These are phyloP conservation scores for Artemia franciscana DNA, from an alignment of 1,140 invertebrate genomes.

Conservation along the genomic window DNA sequence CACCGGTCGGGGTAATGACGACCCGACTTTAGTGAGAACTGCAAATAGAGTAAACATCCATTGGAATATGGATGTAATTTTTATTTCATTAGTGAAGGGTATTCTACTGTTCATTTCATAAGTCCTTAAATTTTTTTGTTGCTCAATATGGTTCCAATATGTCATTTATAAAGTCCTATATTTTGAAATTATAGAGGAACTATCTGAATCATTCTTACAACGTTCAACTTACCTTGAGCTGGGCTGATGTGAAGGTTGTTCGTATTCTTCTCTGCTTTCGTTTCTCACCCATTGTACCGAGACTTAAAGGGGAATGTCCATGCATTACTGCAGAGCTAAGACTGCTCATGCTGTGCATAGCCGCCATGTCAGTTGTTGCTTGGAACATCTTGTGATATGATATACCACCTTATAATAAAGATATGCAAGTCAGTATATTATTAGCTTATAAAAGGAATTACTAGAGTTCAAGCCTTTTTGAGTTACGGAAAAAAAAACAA, in stretches of 20 bases:
- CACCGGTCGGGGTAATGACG: too few relatives aligned
- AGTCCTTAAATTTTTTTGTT: not conserved
- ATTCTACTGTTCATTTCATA: not conserved
- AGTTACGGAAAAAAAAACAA: too few relatives aligned
- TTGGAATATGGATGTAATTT: not conserved
- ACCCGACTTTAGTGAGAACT: too few relatives aligned
- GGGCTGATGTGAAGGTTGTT: slow-evolving; percentile 87
- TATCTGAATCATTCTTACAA: not conserved
- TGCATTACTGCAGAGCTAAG: not conserved
- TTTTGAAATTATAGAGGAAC: not conserved
- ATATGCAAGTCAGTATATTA: too few relatives aligned
- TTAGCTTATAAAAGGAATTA: too few relatives aligned
- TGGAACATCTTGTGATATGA: not conserved
- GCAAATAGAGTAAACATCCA: too few relatives aligned
- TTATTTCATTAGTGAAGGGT: not conserved
- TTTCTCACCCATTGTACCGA: slow-evolving; percentile 32
- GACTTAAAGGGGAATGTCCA: not conserved
- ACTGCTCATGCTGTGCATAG: not conserved
- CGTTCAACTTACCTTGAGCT: slow-evolving; percentile 38
- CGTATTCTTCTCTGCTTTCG: slow-evolving; percentile 76
- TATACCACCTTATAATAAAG: not conserved
- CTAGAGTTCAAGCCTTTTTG: too few relatives aligned
- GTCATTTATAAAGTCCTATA: not conserved
- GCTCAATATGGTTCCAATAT: not conserved
- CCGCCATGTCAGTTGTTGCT: not conserved